Evolutionary conservation across 2,888 invertebrate genomes (phyloP), one percentile per base, ranked within the genome.

Genomic region (Galeruca laticollis): DNA sequence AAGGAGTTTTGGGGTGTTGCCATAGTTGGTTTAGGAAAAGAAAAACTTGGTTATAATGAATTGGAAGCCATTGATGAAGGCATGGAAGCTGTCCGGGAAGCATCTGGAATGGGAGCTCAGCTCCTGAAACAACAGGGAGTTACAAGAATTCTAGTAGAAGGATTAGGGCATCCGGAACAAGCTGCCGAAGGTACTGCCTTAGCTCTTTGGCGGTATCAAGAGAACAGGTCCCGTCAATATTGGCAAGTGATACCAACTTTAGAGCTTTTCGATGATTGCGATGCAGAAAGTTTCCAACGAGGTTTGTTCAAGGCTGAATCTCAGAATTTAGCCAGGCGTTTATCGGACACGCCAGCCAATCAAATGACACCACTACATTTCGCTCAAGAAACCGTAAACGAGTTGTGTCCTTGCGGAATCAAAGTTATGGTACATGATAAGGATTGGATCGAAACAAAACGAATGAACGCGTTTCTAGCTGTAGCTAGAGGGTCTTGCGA

Each of bases 321-420:
- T 1, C 94, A 95, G 86, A 94, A 94, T 85, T 89, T 93, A 86
- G 93, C 93, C 21, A 87, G 94, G 5, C 87, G 86, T 74, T 86
- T 95, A 18, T 89, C 90, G 75, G 94, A 95, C 82, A 91, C 90
- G 78, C 94, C 95, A 4, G 91, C 94, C 33, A 95, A 95, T 82
- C 86, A 88, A 77, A 91, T 94, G 90, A 93, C 94, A 0, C 95
- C 95, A 0, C 88, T 90, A 1, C 89, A 90, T 74, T 91, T 95
- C 75, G 91, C 93, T 1, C 88, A 92, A 82, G 86, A 87, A 74
- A 88, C 91, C 6, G 86, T 93, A 4, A 89, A 91, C 81, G 87
- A 86, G 78, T 85, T 93, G 18, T 93, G 90, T 68, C 89, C 89
- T 0, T 87, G 89, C 66, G 89, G 89, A 6, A 87, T 89, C 60